Evolutionary conservation across 1,140 invertebrate genomes (phyloP), one percentile per base, ranked within the genome.

Genomic region (Gonatopus flavifemur): DNA sequence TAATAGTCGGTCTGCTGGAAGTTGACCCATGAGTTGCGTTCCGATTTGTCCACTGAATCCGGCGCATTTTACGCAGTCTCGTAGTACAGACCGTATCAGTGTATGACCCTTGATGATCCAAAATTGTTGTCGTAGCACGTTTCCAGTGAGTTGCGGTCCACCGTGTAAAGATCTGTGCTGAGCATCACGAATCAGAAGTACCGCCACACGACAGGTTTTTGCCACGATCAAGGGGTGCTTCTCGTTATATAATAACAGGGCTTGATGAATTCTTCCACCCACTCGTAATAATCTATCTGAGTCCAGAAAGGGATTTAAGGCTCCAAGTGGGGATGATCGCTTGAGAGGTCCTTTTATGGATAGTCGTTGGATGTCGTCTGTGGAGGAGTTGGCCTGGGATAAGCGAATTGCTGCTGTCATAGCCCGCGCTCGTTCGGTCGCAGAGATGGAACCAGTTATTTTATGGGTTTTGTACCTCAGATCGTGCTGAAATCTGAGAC

Each of bases 171-270:
- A 30, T 13, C n/a, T 40, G 7, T 43, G 9, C 54, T 66, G 58
- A 42, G 52, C 46, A 19, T 67, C n/a, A n/a, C 56, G 22, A 6
- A 77, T 65, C 3, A 74, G 55, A 18, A 75, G 52, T 4, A 59
- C 31, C 12, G 64, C 55, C 20, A 76, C 45, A n/a, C 48, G 42
- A 32, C 37, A 25, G 15, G 56, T 53, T 32, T 59, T 45, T 10
- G 67, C 64, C 1, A 79, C 49, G 16, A 80, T 67, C 1, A 76
- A 62, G 0, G 76, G 78, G 61, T 80, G 71, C 45, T 75, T 75
- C 22, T 58, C 59, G 0, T 69, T 53, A 32, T 57, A 49, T 4
- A 44, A 24, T 1, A 79, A 10, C 10, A 57, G 33, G 6, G 70
- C 40, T 30, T 69, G 25, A 3, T 50, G 18, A n/a, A 76, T 42